Evolutionary conservation across 2,888 invertebrate genomes (phyloP), one percentile per base, ranked within the genome.

Genomic region (Cepaea hortensis): DNA sequence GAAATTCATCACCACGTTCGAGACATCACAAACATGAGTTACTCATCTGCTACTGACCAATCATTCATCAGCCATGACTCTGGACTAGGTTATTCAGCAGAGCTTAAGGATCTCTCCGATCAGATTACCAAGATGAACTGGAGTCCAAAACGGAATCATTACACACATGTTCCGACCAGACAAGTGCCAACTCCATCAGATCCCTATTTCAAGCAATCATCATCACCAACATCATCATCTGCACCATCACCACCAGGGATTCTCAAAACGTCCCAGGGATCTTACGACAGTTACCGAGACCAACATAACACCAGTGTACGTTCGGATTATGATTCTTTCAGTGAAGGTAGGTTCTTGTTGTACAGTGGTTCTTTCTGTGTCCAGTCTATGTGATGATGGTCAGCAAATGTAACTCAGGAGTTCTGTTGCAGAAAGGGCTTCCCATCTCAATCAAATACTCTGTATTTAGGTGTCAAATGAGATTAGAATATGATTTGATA

Each of bases 41-140:
- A 48, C 76, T 35, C 20, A 6, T 76, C 86, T 6, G n/a, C 20
- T 3, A 61, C 72, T 76, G 81, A 84, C 11, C 46, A 70, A 50
- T 85, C 85, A n/a, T n/a, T 62, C 35, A 48, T 62, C 9, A 86
- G 86, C 61, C 76, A 70, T 13, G 91, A 92, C 88, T 91, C 91
- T 85, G 90, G 88, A 0, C 82, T 88, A 20, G 92, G 92, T 88
- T 91, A 91, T 87, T 91, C 91, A 15, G 89, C 90, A 3, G 90
- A 92, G 87, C 89, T 92, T 46, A 85, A 90, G 7, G 91, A 92
- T 81, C 88, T 92, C 79, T 91, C 92, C 3, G 90, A 91, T 70
- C 90, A 91, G 87, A 92, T 92, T 85, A 90, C 91, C 80, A 86
- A 87, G 75, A 89, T 90, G 87, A 91, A 92, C 76, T 92, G 92